Conservation (phyloP, 2,888 invertebrate genomes). For the Troglohyphantes excavatus region DNA sequence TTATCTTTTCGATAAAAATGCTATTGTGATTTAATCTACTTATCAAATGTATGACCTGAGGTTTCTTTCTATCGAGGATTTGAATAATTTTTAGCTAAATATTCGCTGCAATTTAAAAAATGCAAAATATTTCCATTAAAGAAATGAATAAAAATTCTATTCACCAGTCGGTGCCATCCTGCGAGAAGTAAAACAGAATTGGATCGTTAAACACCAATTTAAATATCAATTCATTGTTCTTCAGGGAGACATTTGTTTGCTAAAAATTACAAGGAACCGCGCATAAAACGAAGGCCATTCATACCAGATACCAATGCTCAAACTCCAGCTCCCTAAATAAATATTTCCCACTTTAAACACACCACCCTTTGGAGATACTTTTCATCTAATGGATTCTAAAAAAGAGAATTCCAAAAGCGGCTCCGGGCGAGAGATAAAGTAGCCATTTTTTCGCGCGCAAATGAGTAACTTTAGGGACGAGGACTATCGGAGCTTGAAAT, state of each 20-base stretch:
- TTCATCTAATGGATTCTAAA: constrained; percentile 50
- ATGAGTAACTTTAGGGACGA: constrained; percentile 43
- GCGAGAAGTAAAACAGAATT: not conserved
- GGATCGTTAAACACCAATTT: not conserved
- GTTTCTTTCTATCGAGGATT: too few species aligned
- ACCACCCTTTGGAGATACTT: constrained; percentile 1
- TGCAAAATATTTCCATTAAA: not conserved
- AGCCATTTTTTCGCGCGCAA: constrained; percentile 54
- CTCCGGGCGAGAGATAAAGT: constrained; percentile 48
- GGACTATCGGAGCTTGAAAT: constrained; percentile 66
- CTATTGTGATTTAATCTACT: too few species aligned
- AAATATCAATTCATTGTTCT: constrained; percentile 21
- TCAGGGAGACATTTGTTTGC: constrained; percentile 13
- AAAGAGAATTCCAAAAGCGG: not conserved
- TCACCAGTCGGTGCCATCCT: not conserved
- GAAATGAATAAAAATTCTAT: not conserved
- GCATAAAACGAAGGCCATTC: not conserved
- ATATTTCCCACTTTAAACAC: constrained; percentile 56
- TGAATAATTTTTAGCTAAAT: not conserved
- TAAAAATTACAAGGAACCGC: not conserved
- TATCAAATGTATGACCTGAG: too few species aligned
- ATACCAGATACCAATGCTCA: not conserved
- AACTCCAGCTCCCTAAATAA: constrained; percentile 19
- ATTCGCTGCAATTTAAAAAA: too few species aligned
- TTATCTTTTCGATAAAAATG: too few species aligned